These are phyloP conservation scores for Oxyteleia sp. DNA, from an alignment of 2,888 invertebrate genomes.

Conservation along the genomic window DNA sequence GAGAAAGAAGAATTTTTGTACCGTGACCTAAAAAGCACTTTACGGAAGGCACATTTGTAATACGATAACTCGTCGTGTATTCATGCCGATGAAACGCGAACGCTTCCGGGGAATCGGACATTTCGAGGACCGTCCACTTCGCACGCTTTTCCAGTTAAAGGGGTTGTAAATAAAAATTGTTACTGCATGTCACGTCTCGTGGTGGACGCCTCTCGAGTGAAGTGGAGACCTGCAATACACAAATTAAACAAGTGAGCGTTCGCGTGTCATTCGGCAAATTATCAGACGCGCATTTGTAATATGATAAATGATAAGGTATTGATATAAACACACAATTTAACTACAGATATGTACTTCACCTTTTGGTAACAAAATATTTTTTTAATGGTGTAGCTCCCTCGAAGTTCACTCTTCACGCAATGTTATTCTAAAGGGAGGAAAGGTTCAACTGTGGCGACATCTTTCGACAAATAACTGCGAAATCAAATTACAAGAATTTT, in stretches of 20 bases:
- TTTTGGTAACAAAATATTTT: slow-evolving; percentile 65
- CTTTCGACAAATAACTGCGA: background rate
- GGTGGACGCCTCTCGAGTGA: slow-evolving; percentile 9
- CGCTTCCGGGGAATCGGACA: background rate
- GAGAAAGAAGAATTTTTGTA: slow-evolving; percentile 56
- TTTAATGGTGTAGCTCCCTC: slow-evolving; percentile 44
- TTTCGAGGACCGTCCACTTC: slow-evolving; percentile 15
- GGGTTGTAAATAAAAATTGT: slow-evolving; percentile 49
- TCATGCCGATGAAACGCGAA: slow-evolving; percentile 17
- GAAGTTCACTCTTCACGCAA: slow-evolving; percentile 38
- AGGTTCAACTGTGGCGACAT: slow-evolving; percentile 25
- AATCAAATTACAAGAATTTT: background rate
- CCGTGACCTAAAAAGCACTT: slow-evolving; percentile 58
- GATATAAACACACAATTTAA: slow-evolving; percentile 57
- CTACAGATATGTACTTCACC: slow-evolving; percentile 56
- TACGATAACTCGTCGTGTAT: slow-evolving; percentile 50
- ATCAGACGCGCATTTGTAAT: slow-evolving; percentile 62
- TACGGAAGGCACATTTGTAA: slow-evolving; percentile 62
- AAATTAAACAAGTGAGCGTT: slow-evolving; percentile 11
- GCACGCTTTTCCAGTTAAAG: slow-evolving; percentile 24
- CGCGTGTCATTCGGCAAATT: slow-evolving; percentile 26
- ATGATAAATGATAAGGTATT: slow-evolving; percentile 60
- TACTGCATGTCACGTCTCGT: slow-evolving; percentile 23
- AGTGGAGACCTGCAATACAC: background rate
- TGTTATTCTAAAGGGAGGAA: slow-evolving; percentile 40